Evolutionary conservation across 2,888 invertebrate genomes (phyloP), one percentile per base, ranked within the genome.

Genomic region (Alviniconcha strummeri): DNA sequence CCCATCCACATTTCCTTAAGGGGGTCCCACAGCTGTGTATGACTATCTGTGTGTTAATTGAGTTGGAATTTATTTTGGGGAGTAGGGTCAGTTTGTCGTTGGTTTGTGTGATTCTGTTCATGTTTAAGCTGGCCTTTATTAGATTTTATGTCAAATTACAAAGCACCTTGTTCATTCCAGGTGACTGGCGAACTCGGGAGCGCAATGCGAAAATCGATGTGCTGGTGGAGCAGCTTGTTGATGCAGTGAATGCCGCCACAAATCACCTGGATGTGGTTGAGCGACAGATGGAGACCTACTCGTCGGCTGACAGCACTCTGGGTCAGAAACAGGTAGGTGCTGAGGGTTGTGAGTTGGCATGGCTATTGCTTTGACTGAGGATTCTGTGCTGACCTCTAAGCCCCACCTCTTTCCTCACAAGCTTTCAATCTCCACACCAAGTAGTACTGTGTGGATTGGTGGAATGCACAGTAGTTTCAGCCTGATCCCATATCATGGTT

Each of bases 181-280:
- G 60, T 36, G 78, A 36, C 15, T 36, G 19, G 15, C 52, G 19
- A 6, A 9, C 60, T 17, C 13, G 15, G 11, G 89, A 89, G 67
- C 60, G 87, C 55, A 76, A 81, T n/a, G 82, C 85, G 6, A 88
- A 88, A 71, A 87, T 90, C 0, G 90, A 91, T 74, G 88, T 86
- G 36, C 86, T 90, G 67, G 84, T 92, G 81, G 89, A 90, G 85
- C 89, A 90, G 84, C 87, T 92, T 52, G 90, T 89, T 17, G 89
- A 89, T 80, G 89, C 91, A 4, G 85, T 93, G n/a, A 88, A 88
- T 71, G 96, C 97, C 93, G 95, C 98, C 88, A 97, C 97, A 84
- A 96, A 96, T 84, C 97, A 97, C 93, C 95, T 98, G 91, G 81
- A 77, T 19, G 77, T 60, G 11, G 82, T 77, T 4, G 89, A 89